Conservation (phyloP, 1,140 invertebrate species). For the Hycleus phaleratus region DNA sequence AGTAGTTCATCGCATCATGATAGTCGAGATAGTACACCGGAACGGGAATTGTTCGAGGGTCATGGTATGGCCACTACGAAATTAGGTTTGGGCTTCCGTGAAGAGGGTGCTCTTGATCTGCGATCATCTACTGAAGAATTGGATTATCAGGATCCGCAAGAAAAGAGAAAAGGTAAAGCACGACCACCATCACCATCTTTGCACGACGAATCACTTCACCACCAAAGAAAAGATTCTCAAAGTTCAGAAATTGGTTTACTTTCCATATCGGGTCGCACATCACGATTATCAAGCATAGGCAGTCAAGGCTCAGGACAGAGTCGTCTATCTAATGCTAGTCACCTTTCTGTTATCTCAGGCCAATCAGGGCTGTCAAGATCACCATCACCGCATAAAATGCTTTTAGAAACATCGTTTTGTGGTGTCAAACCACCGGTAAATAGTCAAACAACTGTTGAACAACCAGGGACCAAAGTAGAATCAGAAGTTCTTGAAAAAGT, state of each 20-base stretch:
- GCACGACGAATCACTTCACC: slow-evolving; percentile 41
- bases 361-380: slow-evolving; percentile 63
- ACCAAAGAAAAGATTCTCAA: slow-evolving; percentile 69
- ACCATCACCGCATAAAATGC: slow-evolving; percentile 79
- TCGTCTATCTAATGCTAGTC: slow-evolving; percentile 46
- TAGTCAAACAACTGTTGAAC: slow-evolving; percentile 17
- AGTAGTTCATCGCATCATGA: slow-evolving; percentile 80
- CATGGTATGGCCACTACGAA: slow-evolving; percentile 39
- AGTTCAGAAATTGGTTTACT: slow-evolving; percentile 69
- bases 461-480: slow-evolving; percentile 46
- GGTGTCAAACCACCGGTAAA: slow-evolving; percentile 63
- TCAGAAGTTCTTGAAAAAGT: slow-evolving; percentile 57
- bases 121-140: slow-evolving; percentile 80
- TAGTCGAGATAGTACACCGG: slow-evolving; percentile 71
- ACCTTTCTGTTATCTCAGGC: slow-evolving; percentile 56
- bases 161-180: slow-evolving; percentile 12
- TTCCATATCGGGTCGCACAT: slow-evolving; percentile 73
- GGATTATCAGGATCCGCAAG: slow-evolving; percentile 62
- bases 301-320: slow-evolving; percentile 55
- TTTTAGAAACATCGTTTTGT: slow-evolving; percentile 82
- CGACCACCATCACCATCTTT: slow-evolving; percentile 16
- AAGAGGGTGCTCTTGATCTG: slow-evolving; percentile 71
- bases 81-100: slow-evolving; percentile 55
- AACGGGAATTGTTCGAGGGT: slow-evolving; percentile 56
- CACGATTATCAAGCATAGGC: slow-evolving; percentile 68